Evolutionary conservation across 2,113 vertebrate species (phyloP).

Genomic region (Muscicapa adusta): DNA sequence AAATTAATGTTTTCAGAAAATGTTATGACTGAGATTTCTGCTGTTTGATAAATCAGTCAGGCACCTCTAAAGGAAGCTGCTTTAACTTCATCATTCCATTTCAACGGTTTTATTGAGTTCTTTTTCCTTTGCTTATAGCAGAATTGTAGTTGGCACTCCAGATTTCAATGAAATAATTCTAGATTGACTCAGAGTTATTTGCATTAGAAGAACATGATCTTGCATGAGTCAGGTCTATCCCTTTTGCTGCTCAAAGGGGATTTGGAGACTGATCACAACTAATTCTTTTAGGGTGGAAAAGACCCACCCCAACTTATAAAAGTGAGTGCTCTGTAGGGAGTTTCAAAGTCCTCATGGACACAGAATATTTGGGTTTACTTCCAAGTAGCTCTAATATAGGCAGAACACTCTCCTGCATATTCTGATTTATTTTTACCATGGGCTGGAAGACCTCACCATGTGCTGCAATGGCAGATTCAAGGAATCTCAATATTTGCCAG

Average conservation of each 20-base stretch:
- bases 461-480: not conserved
- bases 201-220: not conserved
- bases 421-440: not conserved
- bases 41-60: not conserved
- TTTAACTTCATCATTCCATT: not conserved
- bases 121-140: not conserved
- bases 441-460: not conserved
- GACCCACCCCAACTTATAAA: not conserved
- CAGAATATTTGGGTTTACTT: not conserved
- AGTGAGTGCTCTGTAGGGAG: not conserved
- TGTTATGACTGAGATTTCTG: not conserved
- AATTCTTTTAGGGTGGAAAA: not conserved
- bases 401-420: not conserved
- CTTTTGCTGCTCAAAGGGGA: not conserved
- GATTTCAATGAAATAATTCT: not conserved
- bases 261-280: not conserved
- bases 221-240: not conserved
- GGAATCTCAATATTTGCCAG: not conserved
- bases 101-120: not conserved
- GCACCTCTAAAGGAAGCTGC: not conserved
- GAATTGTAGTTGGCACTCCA: not conserved
- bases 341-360: not conserved
- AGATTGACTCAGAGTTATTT: not conserved
- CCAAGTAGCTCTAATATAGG: not conserved
- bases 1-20: conserved; percentile 30